A percentile compares a stretch with the other conserved stretches of the same genome.
These are phyloP conservation scores for Gastracanthus pulcherrimus DNA, from an alignment of 2,888 invertebrate genomes.

Conservation along the genomic window DNA sequence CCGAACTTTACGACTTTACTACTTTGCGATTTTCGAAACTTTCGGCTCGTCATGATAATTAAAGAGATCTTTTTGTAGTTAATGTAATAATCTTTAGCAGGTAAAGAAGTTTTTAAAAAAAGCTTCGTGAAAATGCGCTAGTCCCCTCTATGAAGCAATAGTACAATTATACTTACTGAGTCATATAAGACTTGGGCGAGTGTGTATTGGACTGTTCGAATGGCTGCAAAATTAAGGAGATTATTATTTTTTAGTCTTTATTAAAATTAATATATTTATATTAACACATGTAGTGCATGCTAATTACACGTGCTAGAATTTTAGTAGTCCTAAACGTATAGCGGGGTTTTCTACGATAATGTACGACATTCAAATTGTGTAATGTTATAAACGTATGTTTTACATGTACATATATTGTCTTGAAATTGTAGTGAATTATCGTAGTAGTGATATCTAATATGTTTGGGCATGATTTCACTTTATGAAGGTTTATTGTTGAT, in stretches of 20 bases:
- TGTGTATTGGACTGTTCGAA: slow-evolving; percentile 84
- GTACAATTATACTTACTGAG: slow-evolving; percentile 82
- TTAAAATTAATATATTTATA: not conserved
- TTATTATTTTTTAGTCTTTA: slow-evolving; percentile 21
- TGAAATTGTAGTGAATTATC: slow-evolving; percentile 22
- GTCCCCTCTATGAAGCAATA: not conserved
- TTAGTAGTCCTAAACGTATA: slow-evolving; percentile 23
- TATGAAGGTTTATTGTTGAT: not conserved
- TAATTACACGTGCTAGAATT: slow-evolving; percentile 43
- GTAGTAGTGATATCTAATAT: slow-evolving; percentile 8
- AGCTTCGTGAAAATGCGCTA: not conserved
- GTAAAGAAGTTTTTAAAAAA: not conserved
- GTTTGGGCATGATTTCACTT: not conserved
- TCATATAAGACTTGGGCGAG: slow-evolving; percentile 87
- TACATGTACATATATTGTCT: not conserved
- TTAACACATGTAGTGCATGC: slow-evolving; percentile 34
- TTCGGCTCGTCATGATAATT: not conserved
- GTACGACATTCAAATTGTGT: slow-evolving; percentile 27
- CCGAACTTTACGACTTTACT: slow-evolving; percentile 1
- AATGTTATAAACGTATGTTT: not conserved
- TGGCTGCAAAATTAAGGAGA: slow-evolving; percentile 79
- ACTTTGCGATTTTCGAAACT: not conserved
- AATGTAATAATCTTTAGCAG: not conserved
- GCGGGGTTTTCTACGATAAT: slow-evolving; percentile 32
- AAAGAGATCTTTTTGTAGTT: not conserved